A percentile compares a stretch with the other conserved stretches of the same genome.
Evolutionary conservation across 2,888 invertebrate genomes (phyloP).

Genomic region (Adelognathus sp.): DNA sequence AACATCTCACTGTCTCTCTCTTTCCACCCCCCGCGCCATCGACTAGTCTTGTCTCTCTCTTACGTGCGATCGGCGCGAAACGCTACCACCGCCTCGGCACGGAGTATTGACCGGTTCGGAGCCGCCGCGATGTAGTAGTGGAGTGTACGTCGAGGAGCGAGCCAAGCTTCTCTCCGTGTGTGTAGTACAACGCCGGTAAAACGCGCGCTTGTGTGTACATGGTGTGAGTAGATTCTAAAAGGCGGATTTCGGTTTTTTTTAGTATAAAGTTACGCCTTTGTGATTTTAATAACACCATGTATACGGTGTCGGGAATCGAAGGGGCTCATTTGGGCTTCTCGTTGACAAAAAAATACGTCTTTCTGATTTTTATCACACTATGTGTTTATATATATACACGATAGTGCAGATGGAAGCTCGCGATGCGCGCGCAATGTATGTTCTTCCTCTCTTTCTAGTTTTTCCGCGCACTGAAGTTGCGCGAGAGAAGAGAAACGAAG

Average conservation of each 20-base stretch:
- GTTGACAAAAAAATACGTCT: no score
- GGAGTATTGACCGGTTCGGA: conserved; percentile 80
- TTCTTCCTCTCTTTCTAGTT: not conserved
- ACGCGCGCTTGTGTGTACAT: not conserved
- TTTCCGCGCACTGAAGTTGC: not conserved
- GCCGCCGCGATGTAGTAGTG: conserved; percentile 59
- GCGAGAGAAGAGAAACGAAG: conserved; percentile 14
- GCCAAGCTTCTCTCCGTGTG: not conserved
- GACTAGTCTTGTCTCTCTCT: conserved; percentile 37
- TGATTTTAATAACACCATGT: no score
- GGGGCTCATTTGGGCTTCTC: no score
- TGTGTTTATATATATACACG: no score
- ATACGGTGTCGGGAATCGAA: no score
- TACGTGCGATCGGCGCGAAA: conserved; percentile 37
- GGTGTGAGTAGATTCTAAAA: no score
- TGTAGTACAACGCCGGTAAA: not conserved
- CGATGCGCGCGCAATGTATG: conserved; percentile 3
- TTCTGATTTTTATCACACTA: no score
- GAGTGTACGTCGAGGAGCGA: conserved; percentile 46
- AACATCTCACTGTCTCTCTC: not conserved
- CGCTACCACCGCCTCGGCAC: conserved; percentile 72
- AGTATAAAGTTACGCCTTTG: no score
- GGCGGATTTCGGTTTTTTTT: no score
- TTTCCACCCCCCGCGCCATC: not conserved
- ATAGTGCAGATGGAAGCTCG: not conserved